Percentiles rank a stretch among this genome's conserved stretches.
These are phyloP conservation scores for Tichodroma muraria DNA, from an alignment of 2,113 vertebrate species.

Conservation along the genomic window DNA sequence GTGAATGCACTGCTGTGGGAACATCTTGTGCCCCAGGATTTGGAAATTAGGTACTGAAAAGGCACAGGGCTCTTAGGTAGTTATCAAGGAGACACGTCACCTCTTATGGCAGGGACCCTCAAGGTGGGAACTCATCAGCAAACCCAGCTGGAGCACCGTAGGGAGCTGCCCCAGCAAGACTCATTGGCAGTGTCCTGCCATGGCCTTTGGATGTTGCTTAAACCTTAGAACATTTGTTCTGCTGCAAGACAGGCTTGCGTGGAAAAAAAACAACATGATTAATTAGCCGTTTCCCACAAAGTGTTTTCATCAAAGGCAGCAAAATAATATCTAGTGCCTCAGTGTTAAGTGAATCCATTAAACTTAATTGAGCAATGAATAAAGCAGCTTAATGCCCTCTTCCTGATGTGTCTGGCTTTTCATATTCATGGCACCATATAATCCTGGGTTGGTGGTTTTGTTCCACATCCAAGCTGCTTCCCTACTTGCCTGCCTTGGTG, in stretches of 20 bases:
- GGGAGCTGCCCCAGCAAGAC: background rate
- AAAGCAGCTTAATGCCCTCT: background rate
- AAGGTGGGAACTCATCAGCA: background rate
- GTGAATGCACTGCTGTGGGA: background rate
- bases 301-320: slow-evolving; percentile 5
- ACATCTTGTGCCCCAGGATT: background rate
- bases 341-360: background rate
- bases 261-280: background rate
- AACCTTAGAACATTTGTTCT: background rate
- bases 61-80: background rate
- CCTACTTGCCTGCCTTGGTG: background rate
- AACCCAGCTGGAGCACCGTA: fast-evolving
- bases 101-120: background rate
- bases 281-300: background rate
- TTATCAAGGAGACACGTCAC: background rate
- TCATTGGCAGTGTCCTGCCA: background rate
- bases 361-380: background rate
- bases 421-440: background rate
- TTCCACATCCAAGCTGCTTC: background rate
- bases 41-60: background rate
- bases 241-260: background rate
- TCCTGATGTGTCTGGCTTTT: background rate
- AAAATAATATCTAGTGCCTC: background rate
- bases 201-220: background rate
- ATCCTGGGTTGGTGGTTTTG: background rate